Evolutionary conservation across 2,797 vertebrate genomes (phyloP), one percentile per base, ranked within the genome.

Genomic region (Silurus lanzhouensis): DNA sequence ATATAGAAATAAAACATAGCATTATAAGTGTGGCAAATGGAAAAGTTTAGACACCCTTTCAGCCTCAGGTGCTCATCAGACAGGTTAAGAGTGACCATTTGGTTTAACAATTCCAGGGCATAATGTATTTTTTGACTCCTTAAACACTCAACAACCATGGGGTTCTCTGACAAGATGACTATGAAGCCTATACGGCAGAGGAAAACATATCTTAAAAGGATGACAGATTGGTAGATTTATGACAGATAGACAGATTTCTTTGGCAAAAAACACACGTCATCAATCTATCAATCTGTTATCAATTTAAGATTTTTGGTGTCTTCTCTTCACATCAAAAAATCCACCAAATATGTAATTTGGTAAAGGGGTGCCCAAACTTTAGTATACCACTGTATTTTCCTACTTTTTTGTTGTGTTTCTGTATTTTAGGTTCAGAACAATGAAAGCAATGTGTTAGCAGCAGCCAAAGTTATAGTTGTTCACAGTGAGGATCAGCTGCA

Each of bases 401-500:
- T 78, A 3, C 38, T 61, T 46, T n/a, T 74, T 20, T 67, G 46
- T 85, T 85, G 84, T 75, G 78, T 85, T 57, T 88, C 25, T 82
- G 61, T 67, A 61, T 64, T 20, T 58, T 70, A 95, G 94, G 92
- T 85, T 0, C 92, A 89, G 77, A 91, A 92, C 88, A 90, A 82
- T 71, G 87, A 58, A 6, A 91, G 89, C 0, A 91, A 90, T 12
- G 57, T 14, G 0, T 8, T 91, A 64, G 94, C 90, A 0, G 94
- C 93, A 0, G 92, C 92, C 48, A 94, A 95, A 83, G 91, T 94
- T 71, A 94, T 94, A 20, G 74, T 88, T 1, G 89, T 89, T 0
- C 88, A 81, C 0, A 88, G 83, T 0, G 94, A 94, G 88, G 94
- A 94, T 67, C 92, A 95, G 85, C 90, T 94, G 85, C 92, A 94